Conservation (phyloP, 2,888 invertebrate genomes). For the Melinopterus prodromus region DNA sequence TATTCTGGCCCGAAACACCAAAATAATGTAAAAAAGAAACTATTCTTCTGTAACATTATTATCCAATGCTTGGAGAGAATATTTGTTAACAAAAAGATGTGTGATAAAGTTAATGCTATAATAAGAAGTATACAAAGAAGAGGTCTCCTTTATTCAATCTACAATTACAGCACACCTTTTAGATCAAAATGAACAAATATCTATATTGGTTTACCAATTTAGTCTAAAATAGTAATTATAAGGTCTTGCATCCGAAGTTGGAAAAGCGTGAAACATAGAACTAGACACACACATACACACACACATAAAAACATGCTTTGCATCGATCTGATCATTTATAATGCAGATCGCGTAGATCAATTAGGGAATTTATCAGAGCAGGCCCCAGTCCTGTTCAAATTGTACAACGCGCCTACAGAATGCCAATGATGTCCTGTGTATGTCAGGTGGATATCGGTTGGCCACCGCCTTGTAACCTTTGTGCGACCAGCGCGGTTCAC, state of each 20-base stretch:
- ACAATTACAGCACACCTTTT: no score
- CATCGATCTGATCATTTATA: background rate
- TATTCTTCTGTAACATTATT: no score
- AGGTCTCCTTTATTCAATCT: no score
- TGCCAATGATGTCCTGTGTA: background rate
- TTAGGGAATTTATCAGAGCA: background rate
- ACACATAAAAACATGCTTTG: background rate
- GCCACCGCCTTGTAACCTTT: background rate
- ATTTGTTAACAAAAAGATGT: no score
- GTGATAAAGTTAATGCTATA: no score
- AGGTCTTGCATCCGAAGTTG: background rate
- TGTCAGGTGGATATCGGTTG: background rate
- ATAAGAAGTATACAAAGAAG: no score
- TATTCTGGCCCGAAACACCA: no score
- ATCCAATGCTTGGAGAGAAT: no score
- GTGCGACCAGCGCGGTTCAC: background rate
- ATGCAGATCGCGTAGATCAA: background rate
- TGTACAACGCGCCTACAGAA: background rate
- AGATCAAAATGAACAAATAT: no score
- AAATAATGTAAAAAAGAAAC: no score
- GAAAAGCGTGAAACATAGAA: background rate
- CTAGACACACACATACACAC: background rate
- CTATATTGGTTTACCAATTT: no score
- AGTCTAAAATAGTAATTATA: background rate
- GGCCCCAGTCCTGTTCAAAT: background rate